Percentiles rank a stretch among this genome's conserved stretches.
Evolutionary conservation across 2,888 invertebrate genomes (phyloP).

Genomic region (Hirtodrosophila confusa): DNA sequence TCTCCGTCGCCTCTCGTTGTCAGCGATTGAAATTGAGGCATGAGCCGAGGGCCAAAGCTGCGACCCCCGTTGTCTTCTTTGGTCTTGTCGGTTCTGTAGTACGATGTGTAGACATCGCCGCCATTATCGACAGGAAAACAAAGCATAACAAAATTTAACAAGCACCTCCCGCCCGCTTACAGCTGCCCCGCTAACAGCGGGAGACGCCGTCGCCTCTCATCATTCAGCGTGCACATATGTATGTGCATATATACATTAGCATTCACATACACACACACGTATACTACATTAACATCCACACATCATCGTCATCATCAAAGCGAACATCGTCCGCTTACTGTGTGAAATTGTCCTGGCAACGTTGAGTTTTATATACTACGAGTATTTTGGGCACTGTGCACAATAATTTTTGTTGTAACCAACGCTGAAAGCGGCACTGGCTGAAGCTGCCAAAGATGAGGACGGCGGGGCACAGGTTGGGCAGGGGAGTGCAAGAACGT

Average conservation of each 20-base stretch:
- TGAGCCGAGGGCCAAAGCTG: conserved; percentile 22
- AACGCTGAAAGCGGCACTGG: conserved; percentile 40
- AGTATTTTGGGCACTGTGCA: conserved; percentile 50
- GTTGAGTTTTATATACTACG: conserved; percentile 22
- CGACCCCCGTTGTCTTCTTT: conserved; percentile 7
- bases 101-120: conserved; percentile 51
- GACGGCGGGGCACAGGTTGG: background rate
- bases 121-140: conserved; percentile 78
- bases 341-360: conserved; percentile 67
- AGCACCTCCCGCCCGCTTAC: conserved; percentile 60
- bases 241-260: conserved; percentile 7
- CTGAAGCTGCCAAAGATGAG: conserved; percentile 19
- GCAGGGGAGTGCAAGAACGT: conserved; percentile 18
- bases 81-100: background rate
- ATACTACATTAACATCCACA: background rate
- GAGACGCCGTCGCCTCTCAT: conserved; percentile 41
- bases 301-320: conserved; percentile 19
- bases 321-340: conserved; percentile 33
- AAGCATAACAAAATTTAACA: conserved; percentile 78
- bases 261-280: conserved; percentile 11
- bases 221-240: conserved; percentile 32
- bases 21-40: conserved; percentile 52
- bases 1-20: conserved; percentile 13
- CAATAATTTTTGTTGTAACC: conserved; percentile 47
- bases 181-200: conserved; percentile 48